Conservation (phyloP, 2,888 invertebrate species). For the Chalcis sispes region DNA sequence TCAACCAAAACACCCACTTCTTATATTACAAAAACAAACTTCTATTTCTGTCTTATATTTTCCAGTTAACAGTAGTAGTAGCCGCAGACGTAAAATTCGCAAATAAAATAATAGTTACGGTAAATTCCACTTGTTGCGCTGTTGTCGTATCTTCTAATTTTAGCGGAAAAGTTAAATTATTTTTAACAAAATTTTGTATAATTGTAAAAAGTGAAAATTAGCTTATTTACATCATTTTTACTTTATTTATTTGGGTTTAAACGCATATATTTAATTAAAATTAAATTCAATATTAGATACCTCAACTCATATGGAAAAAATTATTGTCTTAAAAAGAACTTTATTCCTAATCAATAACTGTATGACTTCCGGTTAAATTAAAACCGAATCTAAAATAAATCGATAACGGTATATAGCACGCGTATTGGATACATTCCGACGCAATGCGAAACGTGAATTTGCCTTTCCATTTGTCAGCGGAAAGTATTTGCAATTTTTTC, state of each 20-base stretch:
- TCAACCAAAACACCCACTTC: slow-evolving; percentile 38
- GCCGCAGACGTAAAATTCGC: neutral
- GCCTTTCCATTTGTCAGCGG: slow-evolving; percentile 7
- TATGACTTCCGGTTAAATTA: slow-evolving; percentile 25
- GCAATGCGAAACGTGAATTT: slow-evolving; percentile 29
- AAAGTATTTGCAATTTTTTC: slow-evolving; percentile 20
- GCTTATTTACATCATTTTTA: neutral
- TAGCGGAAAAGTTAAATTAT: slow-evolving; percentile 33
- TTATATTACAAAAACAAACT: slow-evolving; percentile 34
- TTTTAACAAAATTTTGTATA: neutral
- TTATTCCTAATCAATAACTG: slow-evolving; percentile 19
- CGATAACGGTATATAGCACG: slow-evolving; percentile 14
- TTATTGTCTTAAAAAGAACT: neutral
- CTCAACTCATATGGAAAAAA: no score
- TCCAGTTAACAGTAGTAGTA: neutral
- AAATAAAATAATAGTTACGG: neutral
- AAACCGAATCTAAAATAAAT: slow-evolving; percentile 21
- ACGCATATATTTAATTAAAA: no score
- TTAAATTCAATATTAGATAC: no score
- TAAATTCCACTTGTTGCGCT: neutral
- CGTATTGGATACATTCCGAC: no score
- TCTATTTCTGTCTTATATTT: neutral
- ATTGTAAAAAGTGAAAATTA: neutral
- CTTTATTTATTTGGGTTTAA: neutral
- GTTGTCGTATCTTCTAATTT: neutral